phyloP scores from a whole-genome alignment of 2,113 vertebrate genomes.

The Phyllopteryx taeniolatus region DNA sequence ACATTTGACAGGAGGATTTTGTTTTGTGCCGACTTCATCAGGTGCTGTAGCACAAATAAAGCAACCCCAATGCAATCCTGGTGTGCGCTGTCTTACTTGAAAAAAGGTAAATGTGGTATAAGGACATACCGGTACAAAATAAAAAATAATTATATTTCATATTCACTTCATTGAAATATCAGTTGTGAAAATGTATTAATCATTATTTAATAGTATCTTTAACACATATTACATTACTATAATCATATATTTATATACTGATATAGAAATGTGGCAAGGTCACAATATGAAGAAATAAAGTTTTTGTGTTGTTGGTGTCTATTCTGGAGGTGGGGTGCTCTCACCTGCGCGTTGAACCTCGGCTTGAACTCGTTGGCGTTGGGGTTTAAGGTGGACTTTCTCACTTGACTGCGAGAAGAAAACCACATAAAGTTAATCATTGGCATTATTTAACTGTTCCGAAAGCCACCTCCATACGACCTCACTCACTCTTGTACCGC shows the following conservation, averaged over 20 bases:
- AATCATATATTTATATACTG: not conserved
- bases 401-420: constrained; percentile 83
- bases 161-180: too few relatives aligned
- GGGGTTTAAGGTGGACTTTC: constrained; percentile 96
- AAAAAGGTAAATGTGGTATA: too few relatives aligned
- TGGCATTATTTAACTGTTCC: not conserved
- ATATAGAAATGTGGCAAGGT: not conserved
- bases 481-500: constrained; percentile 89
- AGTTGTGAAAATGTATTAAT: too few relatives aligned
- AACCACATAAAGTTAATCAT: constrained; percentile 6
- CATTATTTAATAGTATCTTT: too few relatives aligned
- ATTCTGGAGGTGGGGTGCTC: constrained; percentile 21
- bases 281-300: not conserved
- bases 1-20: too few relatives aligned
- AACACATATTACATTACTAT: too few relatives aligned
- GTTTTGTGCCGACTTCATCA: too few relatives aligned
- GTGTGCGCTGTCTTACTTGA: too few relatives aligned
- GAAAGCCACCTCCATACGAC: not conserved
- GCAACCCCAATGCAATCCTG: too few relatives aligned
- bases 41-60: too few relatives aligned
- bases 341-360: constrained; percentile 88
- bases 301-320: not conserved
- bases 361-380: constrained; percentile 99
- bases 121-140: too few relatives aligned
- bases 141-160: too few relatives aligned